Evolutionary conservation across 2,113 vertebrate genomes (phyloP), one percentile per base, ranked within the genome.

Genomic region (Microtus montanus): DNA sequence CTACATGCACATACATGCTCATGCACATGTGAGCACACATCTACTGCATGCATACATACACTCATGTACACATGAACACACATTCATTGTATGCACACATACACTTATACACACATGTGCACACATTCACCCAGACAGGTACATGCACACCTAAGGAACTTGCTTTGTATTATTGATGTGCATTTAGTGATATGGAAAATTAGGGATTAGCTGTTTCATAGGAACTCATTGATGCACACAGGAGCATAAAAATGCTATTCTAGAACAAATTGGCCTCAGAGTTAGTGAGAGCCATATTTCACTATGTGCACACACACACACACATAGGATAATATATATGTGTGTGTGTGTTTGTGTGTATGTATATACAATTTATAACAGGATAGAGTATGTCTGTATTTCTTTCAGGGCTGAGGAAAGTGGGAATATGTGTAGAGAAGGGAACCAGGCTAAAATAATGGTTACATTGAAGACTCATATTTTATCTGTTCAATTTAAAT

Each of bases 401-500:
- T 87, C 24, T 35, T 68, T 70, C 78, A 30, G 44, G 7, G 12
- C 38, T 61, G 4, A 6, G 10, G 26, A 17, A 22, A 14, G 3
- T 88, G 24, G 84, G 17, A 79, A 73, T 75, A 38, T 93, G 49
- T 90, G 68, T 66, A 80, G 47, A 90, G 35, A 58, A 94, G 17
- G 30, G 3, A 78, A 1, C n/a, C 44, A 91, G 84, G 63, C 66
- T 93, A 91, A 77, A 86, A 89, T 90, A 54, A 80, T 85, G 38
- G 75, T 33, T 41, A 35, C 54, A 61, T 77, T 38, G 71, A 91
- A 83, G 79, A 91, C 71, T 52, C 75, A 41, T 70, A 35, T 75
- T 71, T 89, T 87, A 71, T 93, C 93, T 89, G 73, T 54, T 84
- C 88, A 89, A 54, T 79, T 90, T 64, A 91, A 94, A 54, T 71